A percentile compares a stretch with the other conserved stretches of the same genome.
phyloP scores from a whole-genome alignment of 2,888 invertebrate species.

The Rapana venosa region DNA sequence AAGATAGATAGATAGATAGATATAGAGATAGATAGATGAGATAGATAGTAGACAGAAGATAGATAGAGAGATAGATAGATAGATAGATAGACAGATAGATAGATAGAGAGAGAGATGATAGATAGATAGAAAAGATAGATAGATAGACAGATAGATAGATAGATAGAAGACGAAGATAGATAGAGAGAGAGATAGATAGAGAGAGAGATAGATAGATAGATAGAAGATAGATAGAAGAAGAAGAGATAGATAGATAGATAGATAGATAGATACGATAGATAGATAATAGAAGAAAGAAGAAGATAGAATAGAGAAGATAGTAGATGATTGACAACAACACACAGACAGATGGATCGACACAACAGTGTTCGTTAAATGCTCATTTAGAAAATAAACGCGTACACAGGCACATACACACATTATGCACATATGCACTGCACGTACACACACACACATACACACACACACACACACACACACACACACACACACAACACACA shows the following conservation, averaged over 20 bases:
- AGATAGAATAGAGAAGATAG: background rate
- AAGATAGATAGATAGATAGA: background rate
- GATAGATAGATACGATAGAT: background rate
- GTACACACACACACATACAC: background rate
- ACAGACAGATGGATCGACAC: background rate
- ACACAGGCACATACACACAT: too few relatives aligned
- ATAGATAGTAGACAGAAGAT: background rate
- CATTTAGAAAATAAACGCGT: too few relatives aligned
- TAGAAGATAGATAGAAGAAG: too few relatives aligned
- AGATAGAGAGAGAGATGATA: too few relatives aligned
- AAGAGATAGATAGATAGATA: background rate
- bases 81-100: too few relatives aligned
- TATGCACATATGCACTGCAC: background rate
- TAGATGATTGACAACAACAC: background rate
- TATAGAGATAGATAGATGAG: background rate
- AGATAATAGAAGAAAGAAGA: background rate
- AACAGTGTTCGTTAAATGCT: too few relatives aligned
- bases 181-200: too few relatives aligned
- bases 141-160: background rate
- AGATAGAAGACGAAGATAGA: background rate
- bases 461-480: slow-evolving; percentile 5
- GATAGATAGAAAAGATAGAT: too few relatives aligned
- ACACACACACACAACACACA: background rate
- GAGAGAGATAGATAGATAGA: too few relatives aligned
- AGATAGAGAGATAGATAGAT: too few relatives aligned